phyloP scores from a whole-genome alignment of 2,797 vertebrate species.

The Poeciliopsis turneri region DNA sequence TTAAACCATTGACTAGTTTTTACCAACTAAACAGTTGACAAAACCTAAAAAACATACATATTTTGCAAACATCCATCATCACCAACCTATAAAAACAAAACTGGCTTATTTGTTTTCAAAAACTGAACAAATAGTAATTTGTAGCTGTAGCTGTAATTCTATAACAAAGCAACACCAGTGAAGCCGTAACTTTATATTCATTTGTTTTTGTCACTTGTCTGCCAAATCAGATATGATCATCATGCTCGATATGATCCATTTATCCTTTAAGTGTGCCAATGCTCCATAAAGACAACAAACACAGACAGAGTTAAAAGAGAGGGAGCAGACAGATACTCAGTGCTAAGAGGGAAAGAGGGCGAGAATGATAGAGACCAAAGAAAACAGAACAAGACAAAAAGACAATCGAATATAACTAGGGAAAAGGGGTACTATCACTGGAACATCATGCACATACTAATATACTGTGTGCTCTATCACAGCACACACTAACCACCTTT shows the following conservation, averaged over 20 bases:
- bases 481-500: not conserved
- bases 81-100: not conserved
- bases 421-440: not conserved
- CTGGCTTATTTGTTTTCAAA: not conserved
- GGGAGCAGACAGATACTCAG: not conserved
- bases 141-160: not conserved
- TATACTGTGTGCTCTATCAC: conserved; percentile 14
- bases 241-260: conserved; percentile 65
- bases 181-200: conserved; percentile 18
- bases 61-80: not conserved
- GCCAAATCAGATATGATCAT: conserved; percentile 70
- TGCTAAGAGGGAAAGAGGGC: conserved; percentile 1
- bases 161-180: not conserved
- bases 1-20: not conserved
- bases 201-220: conserved; percentile 50
- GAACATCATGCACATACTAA: conserved; percentile 29
- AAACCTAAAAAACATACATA: not conserved
- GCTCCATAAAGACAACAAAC: conserved; percentile 72
- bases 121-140: not conserved
- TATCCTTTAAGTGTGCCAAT: conserved; percentile 56
- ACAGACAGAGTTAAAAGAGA: conserved; percentile 5
- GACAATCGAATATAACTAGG: not conserved
- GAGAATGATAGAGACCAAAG: not conserved
- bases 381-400: conserved; percentile 7
- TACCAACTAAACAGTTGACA: not conserved